Evolutionary conservation across 1,140 invertebrate genomes (phyloP).

Genomic region (Sipha flava): DNA sequence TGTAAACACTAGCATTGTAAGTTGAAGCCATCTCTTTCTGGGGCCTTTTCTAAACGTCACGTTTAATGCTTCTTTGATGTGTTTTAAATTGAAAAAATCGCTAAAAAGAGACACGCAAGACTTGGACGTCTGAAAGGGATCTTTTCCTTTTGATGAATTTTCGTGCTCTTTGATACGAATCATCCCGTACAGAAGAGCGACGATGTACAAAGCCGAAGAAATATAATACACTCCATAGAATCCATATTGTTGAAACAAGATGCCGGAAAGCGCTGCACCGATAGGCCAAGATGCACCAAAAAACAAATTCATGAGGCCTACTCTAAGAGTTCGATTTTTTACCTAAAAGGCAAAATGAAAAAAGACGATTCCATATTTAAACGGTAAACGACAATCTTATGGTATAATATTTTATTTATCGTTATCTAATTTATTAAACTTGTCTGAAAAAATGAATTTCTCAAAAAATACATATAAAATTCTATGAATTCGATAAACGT

Average conservation of each 20-base stretch:
- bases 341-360: no score
- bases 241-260: slow-evolving; percentile 56
- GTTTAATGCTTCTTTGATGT: slow-evolving; percentile 62
- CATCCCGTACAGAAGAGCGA: slow-evolving; percentile 62
- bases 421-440: no score
- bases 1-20: slow-evolving; percentile 65
- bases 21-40: slow-evolving; percentile 58
- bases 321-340: slow-evolving; percentile 67
- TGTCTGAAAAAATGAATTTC: no score
- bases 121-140: neutral
- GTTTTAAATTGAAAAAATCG: slow-evolving; percentile 64
- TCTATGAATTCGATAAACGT: no score
- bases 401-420: no score
- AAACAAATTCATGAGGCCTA: slow-evolving; percentile 74
- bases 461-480: no score
- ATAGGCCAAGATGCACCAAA: slow-evolving; percentile 70
- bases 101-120: slow-evolving; percentile 38
- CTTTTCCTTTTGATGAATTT: neutral
- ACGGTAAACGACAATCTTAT: no score
- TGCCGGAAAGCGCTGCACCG: slow-evolving; percentile 37
- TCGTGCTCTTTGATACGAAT: slow-evolving; percentile 53
- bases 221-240: slow-evolving; percentile 71
- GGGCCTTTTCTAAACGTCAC: slow-evolving; percentile 65
- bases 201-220: slow-evolving; percentile 59
- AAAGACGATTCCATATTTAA: no score